phyloP scores from a whole-genome alignment of 2,797 vertebrate genomes.

The Mastacembelus armatus region DNA sequence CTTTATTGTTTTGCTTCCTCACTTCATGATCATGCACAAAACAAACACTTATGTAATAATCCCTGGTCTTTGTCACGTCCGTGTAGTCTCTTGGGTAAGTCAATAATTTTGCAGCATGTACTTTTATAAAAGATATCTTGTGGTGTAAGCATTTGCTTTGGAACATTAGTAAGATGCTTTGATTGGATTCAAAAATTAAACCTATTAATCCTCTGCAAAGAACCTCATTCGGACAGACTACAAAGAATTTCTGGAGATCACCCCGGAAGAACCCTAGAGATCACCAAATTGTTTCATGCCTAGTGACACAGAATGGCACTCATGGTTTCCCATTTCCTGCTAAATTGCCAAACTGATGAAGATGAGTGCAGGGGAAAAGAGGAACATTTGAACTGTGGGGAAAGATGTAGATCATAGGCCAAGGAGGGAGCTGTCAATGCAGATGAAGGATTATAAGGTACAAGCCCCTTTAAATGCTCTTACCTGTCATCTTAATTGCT shows the following conservation, averaged over 20 bases:
- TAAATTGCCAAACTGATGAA: slow-evolving; percentile 40
- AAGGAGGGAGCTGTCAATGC: slow-evolving; percentile 65
- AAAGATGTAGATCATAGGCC: slow-evolving; percentile 25
- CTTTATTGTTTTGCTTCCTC: slow-evolving; percentile 45
- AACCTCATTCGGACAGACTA: slow-evolving; percentile 8
- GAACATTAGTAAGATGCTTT: slow-evolving; percentile 6
- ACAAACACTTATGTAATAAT: too few species aligned
- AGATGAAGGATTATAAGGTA: slow-evolving; percentile 70
- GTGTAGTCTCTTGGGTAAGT: not conserved
- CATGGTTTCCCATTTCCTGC: slow-evolving; percentile 16
- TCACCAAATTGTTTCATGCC: slow-evolving; percentile 21
- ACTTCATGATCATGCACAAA: slow-evolving; percentile 20
- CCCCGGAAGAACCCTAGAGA: slow-evolving; percentile 19
- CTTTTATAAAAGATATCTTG: not conserved
- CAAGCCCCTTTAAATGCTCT: slow-evolving; percentile 71
- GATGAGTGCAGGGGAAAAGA: slow-evolving; percentile 1
- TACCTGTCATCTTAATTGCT: slow-evolving; percentile 85
- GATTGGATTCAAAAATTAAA: slow-evolving; percentile 1
- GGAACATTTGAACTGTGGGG: slow-evolving; percentile 9
- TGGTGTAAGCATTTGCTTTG: not conserved
- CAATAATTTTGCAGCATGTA: not conserved
- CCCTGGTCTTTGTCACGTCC: not conserved
- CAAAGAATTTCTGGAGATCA: too few species aligned
- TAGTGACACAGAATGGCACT: slow-evolving; percentile 33
- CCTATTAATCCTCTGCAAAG: slow-evolving; percentile 6